These are phyloP conservation scores for Tachina grossa DNA, from an alignment of 2,888 invertebrate genomes.

Conservation along the genomic window DNA sequence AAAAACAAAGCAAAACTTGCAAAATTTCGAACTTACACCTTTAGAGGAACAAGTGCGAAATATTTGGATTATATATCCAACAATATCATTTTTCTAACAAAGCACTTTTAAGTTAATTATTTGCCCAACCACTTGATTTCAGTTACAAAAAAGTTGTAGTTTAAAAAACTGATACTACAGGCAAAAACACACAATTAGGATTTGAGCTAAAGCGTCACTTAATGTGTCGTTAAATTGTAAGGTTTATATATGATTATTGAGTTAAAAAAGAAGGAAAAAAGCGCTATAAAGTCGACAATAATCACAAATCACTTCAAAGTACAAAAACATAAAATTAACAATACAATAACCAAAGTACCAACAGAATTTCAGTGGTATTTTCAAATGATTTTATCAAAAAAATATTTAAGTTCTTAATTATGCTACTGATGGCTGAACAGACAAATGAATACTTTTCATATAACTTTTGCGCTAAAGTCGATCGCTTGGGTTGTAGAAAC, in stretches of 20 bases:
- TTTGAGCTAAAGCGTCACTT: constrained; percentile 70
- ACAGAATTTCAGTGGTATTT: neutral
- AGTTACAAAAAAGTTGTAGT: constrained; percentile 7
- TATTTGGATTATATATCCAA: too few species aligned
- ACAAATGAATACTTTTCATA: too few species aligned
- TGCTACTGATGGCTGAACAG: neutral
- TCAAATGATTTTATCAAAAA: neutral
- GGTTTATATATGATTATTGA: constrained; percentile 71
- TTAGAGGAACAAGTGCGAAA: too few species aligned
- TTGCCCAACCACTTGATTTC: neutral
- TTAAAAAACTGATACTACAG: constrained; percentile 26
- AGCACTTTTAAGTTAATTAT: constrained; percentile 11
- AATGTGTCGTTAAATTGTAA: constrained; percentile 65
- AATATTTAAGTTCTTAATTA: neutral
- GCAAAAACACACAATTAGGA: constrained; percentile 63
- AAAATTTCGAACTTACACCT: too few species aligned
- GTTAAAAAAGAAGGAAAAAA: constrained; percentile 22
- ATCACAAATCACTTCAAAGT: constrained; percentile 53
- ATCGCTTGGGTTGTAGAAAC: too few species aligned
- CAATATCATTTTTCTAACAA: neutral
- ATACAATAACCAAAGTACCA: constrained; percentile 17
- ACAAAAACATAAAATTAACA: constrained; percentile 7
- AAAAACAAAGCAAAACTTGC: too few species aligned
- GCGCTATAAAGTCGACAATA: constrained; percentile 45
- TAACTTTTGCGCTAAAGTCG: too few species aligned